Conservation (phyloP, 2,113 vertebrate species). For the Podarcis muralis region DNA sequence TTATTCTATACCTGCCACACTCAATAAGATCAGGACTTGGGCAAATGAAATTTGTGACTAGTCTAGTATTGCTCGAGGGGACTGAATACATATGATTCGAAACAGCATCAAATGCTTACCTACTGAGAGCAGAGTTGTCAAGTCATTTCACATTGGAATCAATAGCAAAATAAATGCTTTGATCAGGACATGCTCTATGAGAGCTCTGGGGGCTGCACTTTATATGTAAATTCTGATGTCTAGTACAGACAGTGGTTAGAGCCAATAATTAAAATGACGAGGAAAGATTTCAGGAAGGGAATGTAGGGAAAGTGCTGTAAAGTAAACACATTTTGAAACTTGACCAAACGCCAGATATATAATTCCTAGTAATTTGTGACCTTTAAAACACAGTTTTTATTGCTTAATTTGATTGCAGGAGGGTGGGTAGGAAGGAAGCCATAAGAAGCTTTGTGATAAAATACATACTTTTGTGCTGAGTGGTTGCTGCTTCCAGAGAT, state of each 20-base stretch:
- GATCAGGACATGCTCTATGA: conserved; percentile 14
- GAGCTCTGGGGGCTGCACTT: not conserved
- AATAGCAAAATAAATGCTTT: conserved; percentile 30
- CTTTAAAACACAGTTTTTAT: not conserved
- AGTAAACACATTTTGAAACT: not conserved
- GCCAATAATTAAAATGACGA: conserved; percentile 1
- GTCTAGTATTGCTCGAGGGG: conserved; percentile 13
- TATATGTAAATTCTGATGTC: conserved; percentile 19
- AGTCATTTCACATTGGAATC: conserved; percentile 21
- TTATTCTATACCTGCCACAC: conserved; percentile 19
- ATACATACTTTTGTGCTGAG: not conserved
- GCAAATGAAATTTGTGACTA: conserved; percentile 34
- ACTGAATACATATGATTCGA: conserved; percentile 22
- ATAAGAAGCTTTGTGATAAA: not conserved
- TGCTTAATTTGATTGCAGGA: not conserved
- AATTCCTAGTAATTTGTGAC: not conserved
- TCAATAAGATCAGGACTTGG: conserved; percentile 22
- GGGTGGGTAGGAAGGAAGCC: not conserved
- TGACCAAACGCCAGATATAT: not conserved
- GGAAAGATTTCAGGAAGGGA: not conserved
- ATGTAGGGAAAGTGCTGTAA: not conserved
- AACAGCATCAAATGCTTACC: conserved; percentile 14
- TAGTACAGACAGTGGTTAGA: conserved; percentile 9
- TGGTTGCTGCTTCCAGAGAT: not conserved
- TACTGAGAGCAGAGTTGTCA: conserved; percentile 9